Percentiles rank a stretch among this genome's conserved stretches.
phyloP scores from a whole-genome alignment of 2,888 invertebrate species.

The Geophilus truncorum region DNA sequence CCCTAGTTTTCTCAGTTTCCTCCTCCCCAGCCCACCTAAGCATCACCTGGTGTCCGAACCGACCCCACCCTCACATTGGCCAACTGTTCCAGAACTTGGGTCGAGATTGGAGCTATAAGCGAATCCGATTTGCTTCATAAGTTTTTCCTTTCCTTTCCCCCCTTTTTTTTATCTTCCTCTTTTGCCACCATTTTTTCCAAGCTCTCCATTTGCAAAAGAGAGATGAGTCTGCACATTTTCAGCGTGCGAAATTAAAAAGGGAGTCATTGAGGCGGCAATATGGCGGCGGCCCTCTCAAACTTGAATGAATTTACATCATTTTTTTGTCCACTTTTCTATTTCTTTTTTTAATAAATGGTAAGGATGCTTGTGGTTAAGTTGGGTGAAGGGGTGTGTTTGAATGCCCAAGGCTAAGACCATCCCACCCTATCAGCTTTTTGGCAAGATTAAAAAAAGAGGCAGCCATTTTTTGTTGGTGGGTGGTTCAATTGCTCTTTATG shows the following conservation, averaged over 20 bases:
- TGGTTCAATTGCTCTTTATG: background rate
- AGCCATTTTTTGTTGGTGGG: background rate
- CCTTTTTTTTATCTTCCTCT: background rate
- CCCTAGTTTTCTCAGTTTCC: background rate
- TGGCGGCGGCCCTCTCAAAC: background rate
- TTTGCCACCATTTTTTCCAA: background rate
- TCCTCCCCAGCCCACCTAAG: conserved; percentile 11
- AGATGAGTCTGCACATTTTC: conserved; percentile 29
- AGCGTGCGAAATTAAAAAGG: background rate
- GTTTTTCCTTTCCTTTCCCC: conserved; percentile 23
- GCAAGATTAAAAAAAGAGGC: background rate
- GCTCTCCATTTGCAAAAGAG: background rate
- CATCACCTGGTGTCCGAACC: conserved; percentile 30
- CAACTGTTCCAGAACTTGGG: conserved; percentile 23
- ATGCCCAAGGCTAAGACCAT: background rate
- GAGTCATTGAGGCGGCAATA: background rate
- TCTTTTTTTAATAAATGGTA: background rate
- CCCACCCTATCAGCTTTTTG: conserved; percentile 11
- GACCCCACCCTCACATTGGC: conserved; percentile 8
- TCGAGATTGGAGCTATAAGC: conserved; percentile 28
- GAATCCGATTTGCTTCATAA: conserved; percentile 16
- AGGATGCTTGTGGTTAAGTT: conserved; percentile 9
- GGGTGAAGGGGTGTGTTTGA: conserved; percentile 19
- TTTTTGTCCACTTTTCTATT: background rate
- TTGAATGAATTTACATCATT: background rate